Evolutionary conservation across 2,888 invertebrate genomes (phyloP).

Genomic region (Cartodere bifasciata): DNA sequence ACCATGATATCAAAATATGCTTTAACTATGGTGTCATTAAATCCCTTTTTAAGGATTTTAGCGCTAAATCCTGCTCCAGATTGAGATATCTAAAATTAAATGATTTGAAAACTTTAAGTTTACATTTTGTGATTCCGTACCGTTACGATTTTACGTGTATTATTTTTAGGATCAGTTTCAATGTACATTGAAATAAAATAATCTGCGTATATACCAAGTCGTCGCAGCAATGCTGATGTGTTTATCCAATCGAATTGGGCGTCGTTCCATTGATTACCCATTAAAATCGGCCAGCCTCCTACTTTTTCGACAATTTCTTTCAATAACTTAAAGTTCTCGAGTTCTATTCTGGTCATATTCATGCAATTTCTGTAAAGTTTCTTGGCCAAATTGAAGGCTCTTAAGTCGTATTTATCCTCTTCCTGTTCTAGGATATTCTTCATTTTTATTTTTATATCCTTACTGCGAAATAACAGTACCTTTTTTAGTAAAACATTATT

Average conservation of each 20-base stretch:
- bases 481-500: constrained; percentile 40
- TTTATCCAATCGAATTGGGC: constrained; percentile 17
- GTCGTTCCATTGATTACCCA: constrained; percentile 36
- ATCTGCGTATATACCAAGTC: constrained; percentile 64
- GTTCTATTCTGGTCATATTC: constrained; percentile 50
- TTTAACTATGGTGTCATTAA: constrained; percentile 17
- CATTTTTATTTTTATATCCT: constrained; percentile 50
- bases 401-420: constrained; percentile 40
- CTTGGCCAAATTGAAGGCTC: constrained; percentile 43
- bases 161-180: constrained; percentile 70
- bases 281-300: constrained; percentile 41
- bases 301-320: constrained; percentile 26
- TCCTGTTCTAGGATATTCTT: constrained; percentile 50
- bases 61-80: constrained; percentile 41
- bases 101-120: constrained; percentile 9
- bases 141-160: constrained; percentile 61
- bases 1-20: constrained; percentile 20
- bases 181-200: constrained; percentile 74
- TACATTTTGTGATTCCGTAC: constrained; percentile 37
- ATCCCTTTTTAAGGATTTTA: constrained; percentile 38
- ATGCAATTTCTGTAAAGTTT: constrained; percentile 36
- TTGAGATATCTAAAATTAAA: constrained; percentile 28
- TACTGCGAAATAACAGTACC: constrained; percentile 56
- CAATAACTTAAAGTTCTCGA: constrained; percentile 43
- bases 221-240: constrained; percentile 51